Evolutionary conservation across 1,140 invertebrate species (phyloP), one percentile per base, ranked within the genome.

Genomic region (Drosophila baimaii): DNA sequence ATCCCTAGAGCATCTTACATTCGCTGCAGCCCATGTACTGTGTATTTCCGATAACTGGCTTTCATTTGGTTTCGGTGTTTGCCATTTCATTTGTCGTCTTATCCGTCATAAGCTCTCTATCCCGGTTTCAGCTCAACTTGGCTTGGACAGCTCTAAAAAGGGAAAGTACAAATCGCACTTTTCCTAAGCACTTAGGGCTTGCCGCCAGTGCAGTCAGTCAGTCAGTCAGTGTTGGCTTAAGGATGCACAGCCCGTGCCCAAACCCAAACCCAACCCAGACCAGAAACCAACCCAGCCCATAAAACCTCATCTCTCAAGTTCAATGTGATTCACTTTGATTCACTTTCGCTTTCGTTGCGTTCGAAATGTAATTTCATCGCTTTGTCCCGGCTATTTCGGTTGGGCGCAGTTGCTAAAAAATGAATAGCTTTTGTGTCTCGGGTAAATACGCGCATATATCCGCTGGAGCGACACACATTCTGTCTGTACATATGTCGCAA

Each of bases 141-240:
- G 25, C 63, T 27, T 39, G 62, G 62, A 61, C 56, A 69, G 65
- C 54, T 55, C 49, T 31, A 43, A 86, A 86, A 86, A 86, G 83
- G 83, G 82, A 86, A 86, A 86, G 82, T 81, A 79, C 79, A 72
- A 79, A 79, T 88, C 76, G 59, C 76, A 76, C 73, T 83, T 88
- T 86, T 82, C 79, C 79, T 56, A 77, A 71, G 61, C 61, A 56
- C 62, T 46, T 43, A 64, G 49, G 70, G 79, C 49, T 56, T 62
- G 79, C 65, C 78, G 44, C 19, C 17, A 25, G 17, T 33, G 29
- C 62, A 44, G 31, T 70, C 47, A 39, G 63, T 35, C 37, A 55
- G 41, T 51, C 64, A 55, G 33, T 55, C 46, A 54, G 21, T 27
- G 37, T 59, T 56, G 52, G 44, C 49, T 70, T 35, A 81, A 85